These are phyloP conservation scores for Lasiurus borealis DNA, from an alignment of 2,113 vertebrate species.

Conservation along the genomic window DNA sequence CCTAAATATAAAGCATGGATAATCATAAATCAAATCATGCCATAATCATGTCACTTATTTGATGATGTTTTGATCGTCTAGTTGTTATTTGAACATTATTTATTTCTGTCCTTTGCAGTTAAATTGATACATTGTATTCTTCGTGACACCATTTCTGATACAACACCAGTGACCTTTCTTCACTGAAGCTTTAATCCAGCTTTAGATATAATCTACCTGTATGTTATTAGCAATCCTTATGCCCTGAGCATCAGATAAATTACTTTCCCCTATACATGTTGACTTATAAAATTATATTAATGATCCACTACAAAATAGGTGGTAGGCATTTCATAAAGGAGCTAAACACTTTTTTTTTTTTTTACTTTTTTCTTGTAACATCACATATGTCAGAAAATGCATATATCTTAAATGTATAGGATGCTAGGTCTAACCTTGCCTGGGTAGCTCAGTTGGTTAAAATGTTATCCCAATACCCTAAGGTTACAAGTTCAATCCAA, in stretches of 20 bases:
- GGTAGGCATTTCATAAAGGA: constrained; percentile 37
- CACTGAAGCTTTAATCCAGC: constrained; percentile 17
- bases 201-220: constrained; percentile 51
- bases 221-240: neutral
- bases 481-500: neutral
- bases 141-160: constrained; percentile 45
- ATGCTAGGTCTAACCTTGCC: neutral
- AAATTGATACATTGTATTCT: constrained; percentile 28
- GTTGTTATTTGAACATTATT: constrained; percentile 20
- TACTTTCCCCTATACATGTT: neutral
- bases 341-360: neutral
- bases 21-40: constrained; percentile 59
- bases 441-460: neutral
- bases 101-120: constrained; percentile 2
- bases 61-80: constrained; percentile 31
- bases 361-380: constrained; percentile 42
- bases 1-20: constrained; percentile 53
- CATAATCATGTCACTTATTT: constrained; percentile 41
- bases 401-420: constrained; percentile 15
- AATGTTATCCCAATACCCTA: neutral
- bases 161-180: neutral
- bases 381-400: neutral
- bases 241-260: constrained; percentile 1
- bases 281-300: constrained; percentile 33
- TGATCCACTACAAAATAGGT: constrained; percentile 38